Conservation (phyloP, 2,888 invertebrate genomes). For the Drosophila suboccidentalis region DNA sequence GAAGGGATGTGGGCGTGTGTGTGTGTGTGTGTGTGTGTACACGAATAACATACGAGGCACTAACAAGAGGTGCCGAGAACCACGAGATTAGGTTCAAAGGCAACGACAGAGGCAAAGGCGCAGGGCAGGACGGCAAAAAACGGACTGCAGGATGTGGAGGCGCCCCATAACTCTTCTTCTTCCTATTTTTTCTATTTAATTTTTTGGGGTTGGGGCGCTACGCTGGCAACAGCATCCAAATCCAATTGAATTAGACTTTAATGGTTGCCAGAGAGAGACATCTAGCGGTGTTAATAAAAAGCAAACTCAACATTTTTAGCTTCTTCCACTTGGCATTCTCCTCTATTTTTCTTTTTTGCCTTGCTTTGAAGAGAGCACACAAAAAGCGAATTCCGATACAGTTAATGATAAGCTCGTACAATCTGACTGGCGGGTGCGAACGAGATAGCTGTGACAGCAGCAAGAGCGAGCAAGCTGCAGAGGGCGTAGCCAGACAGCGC, state of each 20-base stretch:
- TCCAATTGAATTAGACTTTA: constrained; percentile 77
- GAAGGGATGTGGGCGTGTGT: background rate
- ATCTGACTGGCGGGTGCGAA: constrained; percentile 12
- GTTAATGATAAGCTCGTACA: constrained; percentile 74
- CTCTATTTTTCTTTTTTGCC: constrained; percentile 28
- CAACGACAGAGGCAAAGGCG: constrained; percentile 34
- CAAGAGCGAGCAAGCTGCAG: constrained; percentile 33
- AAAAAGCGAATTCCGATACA: constrained; percentile 74
- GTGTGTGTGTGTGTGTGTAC: constrained; percentile 15
- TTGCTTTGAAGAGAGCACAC: constrained; percentile 30
- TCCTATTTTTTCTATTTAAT: background rate
- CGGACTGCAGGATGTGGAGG: constrained; percentile 39
- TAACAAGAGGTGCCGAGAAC: constrained; percentile 80
- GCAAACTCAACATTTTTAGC: constrained; percentile 61
- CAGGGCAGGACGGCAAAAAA: constrained; percentile 31
- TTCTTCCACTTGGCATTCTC: constrained; percentile 41
- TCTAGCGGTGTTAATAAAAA: constrained; percentile 78
- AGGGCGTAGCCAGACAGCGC: constrained; percentile 47
- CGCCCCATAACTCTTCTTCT: constrained; percentile 39
- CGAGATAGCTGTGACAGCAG: constrained; percentile 25
- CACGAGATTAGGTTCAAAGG: constrained; percentile 83
- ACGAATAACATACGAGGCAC: constrained; percentile 71
- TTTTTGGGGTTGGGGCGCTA: background rate
- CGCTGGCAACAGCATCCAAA: constrained; percentile 44
- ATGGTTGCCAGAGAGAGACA: constrained; percentile 79